phyloP scores from a whole-genome alignment of 2,888 invertebrate genomes.

The Phyllotreta cruciferae region DNA sequence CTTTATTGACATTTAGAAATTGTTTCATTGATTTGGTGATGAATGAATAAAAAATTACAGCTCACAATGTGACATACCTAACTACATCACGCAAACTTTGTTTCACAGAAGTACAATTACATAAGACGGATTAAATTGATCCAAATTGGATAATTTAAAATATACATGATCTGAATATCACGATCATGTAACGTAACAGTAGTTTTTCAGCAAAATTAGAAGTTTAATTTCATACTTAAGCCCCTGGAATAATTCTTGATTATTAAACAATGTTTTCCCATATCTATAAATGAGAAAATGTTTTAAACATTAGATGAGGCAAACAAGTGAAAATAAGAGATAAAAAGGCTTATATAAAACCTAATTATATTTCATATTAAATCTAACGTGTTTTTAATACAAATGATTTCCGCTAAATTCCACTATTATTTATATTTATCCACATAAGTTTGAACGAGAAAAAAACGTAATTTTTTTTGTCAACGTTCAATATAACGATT shows the following conservation, averaged over 20 bases:
- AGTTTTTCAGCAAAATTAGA: no score
- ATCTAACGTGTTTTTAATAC: no score
- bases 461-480: no score
- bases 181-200: not conserved
- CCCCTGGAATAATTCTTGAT: no score
- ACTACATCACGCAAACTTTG: not conserved
- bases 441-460: no score
- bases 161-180: not conserved
- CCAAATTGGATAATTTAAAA: conserved; percentile 7
- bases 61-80: not conserved
- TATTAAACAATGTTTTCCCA: no score
- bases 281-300: no score
- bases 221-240: no score
- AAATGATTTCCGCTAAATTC: no score
- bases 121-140: conserved; percentile 4
- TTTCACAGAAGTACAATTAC: not conserved
- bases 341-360: not conserved
- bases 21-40: not conserved
- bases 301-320: not conserved
- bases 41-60: conserved; percentile 5
- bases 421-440: no score
- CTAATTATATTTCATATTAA: not conserved
- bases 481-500: no score
- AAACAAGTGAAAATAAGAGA: not conserved
- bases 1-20: not conserved